These are phyloP conservation scores for Lateolabrax maculatus DNA, from an alignment of 2,797 vertebrate genomes.

Conservation along the genomic window DNA sequence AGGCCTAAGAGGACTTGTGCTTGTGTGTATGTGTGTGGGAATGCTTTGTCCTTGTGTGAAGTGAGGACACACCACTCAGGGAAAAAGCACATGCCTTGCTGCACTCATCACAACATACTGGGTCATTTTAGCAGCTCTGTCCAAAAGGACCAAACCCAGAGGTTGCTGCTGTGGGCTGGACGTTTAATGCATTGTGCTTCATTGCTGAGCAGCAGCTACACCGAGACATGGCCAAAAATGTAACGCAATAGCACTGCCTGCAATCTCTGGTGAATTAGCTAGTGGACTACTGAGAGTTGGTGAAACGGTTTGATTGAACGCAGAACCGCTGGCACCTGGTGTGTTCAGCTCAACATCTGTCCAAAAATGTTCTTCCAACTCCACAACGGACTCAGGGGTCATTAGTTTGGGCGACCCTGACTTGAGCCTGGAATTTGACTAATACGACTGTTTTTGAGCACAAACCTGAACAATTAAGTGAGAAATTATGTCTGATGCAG, in stretches of 20 bases:
- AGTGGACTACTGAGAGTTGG: slow-evolving; percentile 47
- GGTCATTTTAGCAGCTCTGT: slow-evolving; percentile 56
- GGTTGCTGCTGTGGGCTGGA: slow-evolving; percentile 46
- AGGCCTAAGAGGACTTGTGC: slow-evolving; percentile 27
- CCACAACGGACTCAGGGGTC: slow-evolving; percentile 36
- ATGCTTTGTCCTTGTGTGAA: slow-evolving; percentile 45
- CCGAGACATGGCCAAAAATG: slow-evolving; percentile 44
- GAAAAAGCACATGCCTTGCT: slow-evolving; percentile 55
- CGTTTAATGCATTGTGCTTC: slow-evolving; percentile 28
- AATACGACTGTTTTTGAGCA: slow-evolving; percentile 36
- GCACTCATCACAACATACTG: slow-evolving; percentile 58
- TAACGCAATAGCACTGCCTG: slow-evolving; percentile 56
- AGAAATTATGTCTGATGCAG: slow-evolving; percentile 34
- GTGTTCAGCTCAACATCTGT: slow-evolving; percentile 44
- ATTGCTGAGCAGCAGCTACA: slow-evolving; percentile 38
- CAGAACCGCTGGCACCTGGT: slow-evolving; percentile 50
- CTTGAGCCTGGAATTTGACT: slow-evolving; percentile 46
- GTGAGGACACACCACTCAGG: slow-evolving; percentile 56
- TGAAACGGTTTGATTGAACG: slow-evolving; percentile 61
- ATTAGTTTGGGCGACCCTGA: slow-evolving; percentile 40
- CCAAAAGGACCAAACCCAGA: slow-evolving; percentile 69
- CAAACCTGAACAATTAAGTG: slow-evolving; percentile 26
- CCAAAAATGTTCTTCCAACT: slow-evolving; percentile 53
- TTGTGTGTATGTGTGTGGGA: slow-evolving; percentile 7
- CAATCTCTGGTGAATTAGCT: slow-evolving; percentile 50